A percentile compares a stretch with the other conserved stretches of the same genome.
Conservation (phyloP, 2,113 vertebrate genomes). For the Psettodes erumei region DNA sequence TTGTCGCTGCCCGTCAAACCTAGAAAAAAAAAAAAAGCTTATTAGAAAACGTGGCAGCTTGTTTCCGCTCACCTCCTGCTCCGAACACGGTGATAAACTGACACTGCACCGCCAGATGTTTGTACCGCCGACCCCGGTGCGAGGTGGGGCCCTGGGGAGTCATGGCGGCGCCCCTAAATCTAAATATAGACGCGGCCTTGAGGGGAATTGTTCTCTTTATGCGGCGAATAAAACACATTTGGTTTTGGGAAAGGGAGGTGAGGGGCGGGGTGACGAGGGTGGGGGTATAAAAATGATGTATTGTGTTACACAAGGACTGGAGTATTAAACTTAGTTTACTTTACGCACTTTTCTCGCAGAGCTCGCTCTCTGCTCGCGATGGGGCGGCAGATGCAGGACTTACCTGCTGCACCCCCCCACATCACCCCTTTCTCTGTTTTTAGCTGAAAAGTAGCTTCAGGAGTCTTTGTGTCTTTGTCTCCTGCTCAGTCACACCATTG, state of each 20-base stretch:
- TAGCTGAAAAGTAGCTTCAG: conserved; percentile 17
- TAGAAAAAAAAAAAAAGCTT: background rate
- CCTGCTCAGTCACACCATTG: conserved; percentile 64
- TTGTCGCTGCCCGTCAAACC: conserved; percentile 7
- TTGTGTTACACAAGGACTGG: conserved; percentile 32
- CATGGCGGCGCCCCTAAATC: conserved; percentile 23
- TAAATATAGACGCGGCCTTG: conserved; percentile 58
- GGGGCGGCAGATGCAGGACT: too few relatives aligned
- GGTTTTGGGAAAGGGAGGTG: too few relatives aligned
- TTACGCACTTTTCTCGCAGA: conserved; percentile 42
- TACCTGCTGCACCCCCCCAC: background rate
- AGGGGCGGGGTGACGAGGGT: too few relatives aligned
- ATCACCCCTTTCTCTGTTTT: too few relatives aligned
- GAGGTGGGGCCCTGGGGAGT: conserved; percentile 26
- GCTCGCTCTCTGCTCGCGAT: too few relatives aligned
- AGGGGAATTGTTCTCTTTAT: conserved; percentile 40
- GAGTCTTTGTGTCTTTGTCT: too few relatives aligned
- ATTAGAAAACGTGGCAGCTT: background rate
- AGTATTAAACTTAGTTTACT: conserved; percentile 53
- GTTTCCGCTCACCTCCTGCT: conserved; percentile 2
- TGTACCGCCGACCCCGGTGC: conserved; percentile 4
- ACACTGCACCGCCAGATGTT: conserved; percentile 40
- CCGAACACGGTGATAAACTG: conserved; percentile 7
- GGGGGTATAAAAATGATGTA: conserved; percentile 59
- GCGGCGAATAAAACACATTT: conserved; percentile 38